These are phyloP conservation scores for Hypsopygia costalis DNA, from an alignment of 2,888 invertebrate species.

Conservation along the genomic window DNA sequence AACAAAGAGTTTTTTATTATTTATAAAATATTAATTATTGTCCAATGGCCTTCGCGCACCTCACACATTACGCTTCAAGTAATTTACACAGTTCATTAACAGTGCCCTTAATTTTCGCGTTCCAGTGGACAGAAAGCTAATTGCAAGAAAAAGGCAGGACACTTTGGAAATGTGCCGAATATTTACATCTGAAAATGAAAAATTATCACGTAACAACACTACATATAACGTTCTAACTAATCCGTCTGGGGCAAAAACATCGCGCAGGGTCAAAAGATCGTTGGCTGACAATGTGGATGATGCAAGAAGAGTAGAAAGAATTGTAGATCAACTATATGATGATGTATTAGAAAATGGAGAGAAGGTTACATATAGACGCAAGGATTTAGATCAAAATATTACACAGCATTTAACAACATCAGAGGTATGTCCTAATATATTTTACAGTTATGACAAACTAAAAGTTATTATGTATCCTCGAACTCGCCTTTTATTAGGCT, in stretches of 20 bases:
- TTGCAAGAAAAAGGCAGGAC: conserved; percentile 58
- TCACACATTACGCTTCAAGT: neutral
- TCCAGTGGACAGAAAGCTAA: conserved; percentile 52
- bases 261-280: conserved; percentile 28
- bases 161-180: conserved; percentile 61
- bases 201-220: conserved; percentile 11
- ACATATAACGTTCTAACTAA: no score
- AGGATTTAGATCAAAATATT: no score
- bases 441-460: no score
- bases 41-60: neutral
- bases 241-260: conserved; percentile 15
- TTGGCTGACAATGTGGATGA: conserved; percentile 27
- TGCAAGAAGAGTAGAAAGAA: conserved; percentile 43
- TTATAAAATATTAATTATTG: no score
- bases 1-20: no score
- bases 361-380: conserved; percentile 39
- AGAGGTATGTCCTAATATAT: no score
- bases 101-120: conserved; percentile 2
- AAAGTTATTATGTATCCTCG: no score
- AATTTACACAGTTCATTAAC: neutral
- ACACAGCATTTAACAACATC: no score
- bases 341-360: conserved; percentile 44
- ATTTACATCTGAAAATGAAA: conserved; percentile 48
- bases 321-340: conserved; percentile 60
- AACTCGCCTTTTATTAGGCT: no score